Conservation (phyloP, 2,113 vertebrate genomes). For the Brachyhypopomus gauderio region DNA sequence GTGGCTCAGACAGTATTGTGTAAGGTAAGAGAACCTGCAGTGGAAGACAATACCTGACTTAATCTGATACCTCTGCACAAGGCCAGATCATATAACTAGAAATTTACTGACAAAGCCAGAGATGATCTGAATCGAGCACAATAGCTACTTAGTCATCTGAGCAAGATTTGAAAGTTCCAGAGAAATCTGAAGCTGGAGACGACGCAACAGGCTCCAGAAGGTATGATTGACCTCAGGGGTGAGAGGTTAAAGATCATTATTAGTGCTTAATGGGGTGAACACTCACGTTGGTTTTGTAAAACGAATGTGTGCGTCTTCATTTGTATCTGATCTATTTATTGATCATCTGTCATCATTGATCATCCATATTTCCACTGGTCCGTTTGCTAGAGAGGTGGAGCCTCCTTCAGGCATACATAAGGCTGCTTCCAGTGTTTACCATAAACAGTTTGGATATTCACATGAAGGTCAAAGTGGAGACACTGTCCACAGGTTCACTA, state of each 20-base stretch:
- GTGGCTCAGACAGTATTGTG: conserved; percentile 34
- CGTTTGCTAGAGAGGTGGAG: not conserved
- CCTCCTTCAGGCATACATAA: conserved; percentile 9
- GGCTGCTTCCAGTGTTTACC: conserved; percentile 56
- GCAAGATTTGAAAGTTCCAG: conserved; percentile 48
- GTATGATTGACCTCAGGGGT: conserved; percentile 20
- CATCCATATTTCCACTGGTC: not conserved
- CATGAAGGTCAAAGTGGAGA: conserved; percentile 45
- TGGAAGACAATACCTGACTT: conserved; percentile 57
- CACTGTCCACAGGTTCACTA: not conserved
- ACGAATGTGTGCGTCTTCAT: not conserved
- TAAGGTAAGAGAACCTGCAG: conserved; percentile 48
- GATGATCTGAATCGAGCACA: conserved; percentile 47
- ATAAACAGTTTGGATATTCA: conserved; percentile 56
- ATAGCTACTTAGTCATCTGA: conserved; percentile 52
- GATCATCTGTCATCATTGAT: not conserved
- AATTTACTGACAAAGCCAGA: conserved; percentile 60
- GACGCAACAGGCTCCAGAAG: conserved; percentile 24
- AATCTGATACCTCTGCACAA: conserved; percentile 55
- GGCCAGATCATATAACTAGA: conserved; percentile 60
- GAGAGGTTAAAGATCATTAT: conserved; percentile 16
- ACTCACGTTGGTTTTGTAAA: not conserved
- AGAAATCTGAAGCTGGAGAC: conserved; percentile 44
- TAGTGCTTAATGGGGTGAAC: not conserved
- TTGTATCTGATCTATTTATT: not conserved